A percentile compares a stretch with the other conserved stretches of the same genome.
phyloP scores from a whole-genome alignment of 2,113 vertebrate genomes.

The Microtus oregoni region DNA sequence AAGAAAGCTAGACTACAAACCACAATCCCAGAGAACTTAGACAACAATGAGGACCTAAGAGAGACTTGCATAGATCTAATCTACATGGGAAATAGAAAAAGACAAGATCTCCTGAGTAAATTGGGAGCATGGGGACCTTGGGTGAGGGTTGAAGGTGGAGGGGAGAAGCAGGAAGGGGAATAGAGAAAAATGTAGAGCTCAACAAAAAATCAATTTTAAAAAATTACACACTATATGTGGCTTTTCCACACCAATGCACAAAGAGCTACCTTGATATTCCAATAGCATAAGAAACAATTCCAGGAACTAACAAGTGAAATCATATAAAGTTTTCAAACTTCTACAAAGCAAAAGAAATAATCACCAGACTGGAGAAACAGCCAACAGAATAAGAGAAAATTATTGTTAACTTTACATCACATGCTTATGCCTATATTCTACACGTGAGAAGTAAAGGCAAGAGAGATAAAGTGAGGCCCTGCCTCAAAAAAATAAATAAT shows the following conservation, averaged over 20 bases:
- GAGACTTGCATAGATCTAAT: no score
- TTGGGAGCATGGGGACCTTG: no score
- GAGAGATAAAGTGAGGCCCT: background rate
- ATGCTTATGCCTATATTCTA: background rate
- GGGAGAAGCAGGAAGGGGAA: no score
- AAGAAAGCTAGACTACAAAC: no score
- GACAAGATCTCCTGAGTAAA: no score
- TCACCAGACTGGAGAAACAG: background rate
- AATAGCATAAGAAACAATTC: background rate
- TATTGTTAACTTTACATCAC: background rate
- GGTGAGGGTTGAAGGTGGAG: no score
- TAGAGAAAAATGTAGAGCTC: no score
- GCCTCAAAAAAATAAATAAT: background rate
- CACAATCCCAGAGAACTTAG: no score
- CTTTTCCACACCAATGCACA: conserved; percentile 46
- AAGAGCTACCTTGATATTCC: background rate
- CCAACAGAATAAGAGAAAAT: background rate
- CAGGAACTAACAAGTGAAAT: background rate
- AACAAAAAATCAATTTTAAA: no score
- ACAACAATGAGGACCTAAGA: no score
- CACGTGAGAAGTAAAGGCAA: background rate
- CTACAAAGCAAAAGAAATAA: background rate
- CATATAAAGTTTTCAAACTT: background rate
- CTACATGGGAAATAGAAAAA: no score
- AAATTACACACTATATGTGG: background rate